Evolutionary conservation across 1,140 invertebrate genomes (phyloP), one percentile per base, ranked within the genome.

Genomic region (Drosophila subobscura): DNA sequence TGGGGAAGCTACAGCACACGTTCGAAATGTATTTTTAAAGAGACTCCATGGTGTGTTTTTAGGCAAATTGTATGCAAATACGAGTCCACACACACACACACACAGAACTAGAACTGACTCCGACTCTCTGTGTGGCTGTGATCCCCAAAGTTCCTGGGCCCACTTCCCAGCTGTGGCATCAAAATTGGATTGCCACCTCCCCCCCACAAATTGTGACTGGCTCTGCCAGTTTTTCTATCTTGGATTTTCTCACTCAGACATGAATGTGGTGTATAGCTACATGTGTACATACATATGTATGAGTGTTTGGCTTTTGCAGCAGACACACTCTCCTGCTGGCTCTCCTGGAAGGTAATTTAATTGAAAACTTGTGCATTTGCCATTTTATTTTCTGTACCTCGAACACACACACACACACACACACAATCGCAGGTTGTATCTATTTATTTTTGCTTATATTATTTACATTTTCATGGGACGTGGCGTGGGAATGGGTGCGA

Each of bases 61-160:
- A 83, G 79, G 79, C 84, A 89, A 88, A 88, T 88, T 88, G 83
- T 89, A 88, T 83, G 83, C 84, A 88, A 88, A 89, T 88, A 88
- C 79, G 77, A 86, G 63, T 55, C 83, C 72, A 63, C 72, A 52
- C 56, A 63, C 27, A 63, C 23, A 54, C 12, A 20, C 4, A 23
- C 16, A 20, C 16, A 20, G 16, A 20, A 20, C 16, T 37, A 56
- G 33, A 12, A 64, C 72, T 40, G 49, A 45, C 61, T 54, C n/a
- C 22, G 0, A 1, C 25, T 27, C 25, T 7, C 12, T 46, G 22
- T 50, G 3, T 22, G 44, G 8, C 45, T n/a, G 8, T 12, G 29
- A 8, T 6, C 60, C 41, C 29, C 33, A 52, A 56, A 37, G 64
- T 70, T 70, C 29, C n/a, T 20, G 22, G 10, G 7, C 16, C 63